Percentiles rank a stretch among this genome's conserved stretches.
Evolutionary conservation across 2,888 invertebrate species (phyloP).

Genomic region (Ophioninae sp.): DNA sequence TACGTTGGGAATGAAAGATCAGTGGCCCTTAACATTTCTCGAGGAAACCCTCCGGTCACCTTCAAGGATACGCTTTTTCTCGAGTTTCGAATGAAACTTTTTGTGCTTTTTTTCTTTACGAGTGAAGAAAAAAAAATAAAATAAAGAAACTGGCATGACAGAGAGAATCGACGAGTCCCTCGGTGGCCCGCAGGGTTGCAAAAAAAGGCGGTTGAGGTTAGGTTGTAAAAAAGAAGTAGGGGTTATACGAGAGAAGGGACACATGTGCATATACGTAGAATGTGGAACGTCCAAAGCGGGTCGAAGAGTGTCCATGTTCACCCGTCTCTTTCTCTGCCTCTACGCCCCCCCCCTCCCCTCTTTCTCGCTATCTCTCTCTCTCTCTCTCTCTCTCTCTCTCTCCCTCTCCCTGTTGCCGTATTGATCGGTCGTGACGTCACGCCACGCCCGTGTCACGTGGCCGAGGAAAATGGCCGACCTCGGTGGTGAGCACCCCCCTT

Average conservation of each 20-base stretch:
- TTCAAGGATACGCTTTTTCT: too few species aligned
- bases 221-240: slow-evolving; percentile 4
- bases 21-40: too few species aligned
- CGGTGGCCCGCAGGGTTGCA: slow-evolving; percentile 21
- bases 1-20: too few species aligned
- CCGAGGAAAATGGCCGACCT: slow-evolving; percentile 75
- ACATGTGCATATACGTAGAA: slow-evolving; percentile 55
- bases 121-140: background rate
- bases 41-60: too few species aligned
- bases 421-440: slow-evolving; percentile 79
- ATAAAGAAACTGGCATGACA: too few species aligned
- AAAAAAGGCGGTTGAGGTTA: slow-evolving; percentile 19
- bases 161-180: slow-evolving; percentile 8
- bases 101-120: background rate
- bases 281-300: slow-evolving; percentile 67
- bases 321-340: slow-evolving; percentile 37
- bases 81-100: background rate
- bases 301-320: slow-evolving; percentile 56
- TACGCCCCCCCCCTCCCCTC: slow-evolving; percentile 51
- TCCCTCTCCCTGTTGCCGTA: slow-evolving; percentile 70
- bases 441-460: slow-evolving; percentile 80
- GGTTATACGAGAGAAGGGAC: background rate
- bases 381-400: slow-evolving; percentile 60
- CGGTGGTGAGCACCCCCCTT: slow-evolving; percentile 61
- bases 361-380: slow-evolving; percentile 43